These are phyloP conservation scores for Xanthostigma xanthostigma DNA, from an alignment of 2,888 invertebrate species.

Conservation along the genomic window DNA sequence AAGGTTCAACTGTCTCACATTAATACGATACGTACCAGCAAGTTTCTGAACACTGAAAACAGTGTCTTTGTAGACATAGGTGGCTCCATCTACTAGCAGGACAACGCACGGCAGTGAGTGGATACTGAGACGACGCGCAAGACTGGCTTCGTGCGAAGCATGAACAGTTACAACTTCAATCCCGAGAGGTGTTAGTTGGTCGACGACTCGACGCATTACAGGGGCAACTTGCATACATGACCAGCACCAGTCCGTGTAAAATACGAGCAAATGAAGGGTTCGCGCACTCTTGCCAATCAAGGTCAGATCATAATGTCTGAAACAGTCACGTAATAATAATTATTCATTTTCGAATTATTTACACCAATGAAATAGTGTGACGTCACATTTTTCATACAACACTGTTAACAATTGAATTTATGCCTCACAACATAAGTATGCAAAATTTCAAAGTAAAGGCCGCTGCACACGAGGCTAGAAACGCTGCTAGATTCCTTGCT, in stretches of 20 bases:
- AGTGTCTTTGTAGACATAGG: constrained; percentile 72
- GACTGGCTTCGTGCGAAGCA: constrained; percentile 62
- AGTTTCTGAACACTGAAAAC: constrained; percentile 64
- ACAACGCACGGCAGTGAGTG: constrained; percentile 70
- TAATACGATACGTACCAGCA: constrained; percentile 40
- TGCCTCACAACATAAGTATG: too few relatives aligned
- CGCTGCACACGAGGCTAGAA: too few relatives aligned
- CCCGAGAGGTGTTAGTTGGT: constrained; percentile 74
- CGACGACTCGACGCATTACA: constrained; percentile 69
- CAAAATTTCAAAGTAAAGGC: too few relatives aligned
- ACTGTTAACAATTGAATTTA: too few relatives aligned
- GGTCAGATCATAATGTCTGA: constrained; percentile 73
- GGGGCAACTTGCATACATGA: constrained; percentile 80
- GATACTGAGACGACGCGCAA: constrained; percentile 66
- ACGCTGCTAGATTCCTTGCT: too few relatives aligned
- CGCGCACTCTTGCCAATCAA: constrained; percentile 70
- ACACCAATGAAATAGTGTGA: too few relatives aligned
- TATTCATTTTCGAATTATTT: neutral
- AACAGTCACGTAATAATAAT: constrained; percentile 17
- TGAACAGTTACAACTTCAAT: constrained; percentile 71
- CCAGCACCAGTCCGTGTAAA: constrained; percentile 92
- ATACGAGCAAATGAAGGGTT: constrained; percentile 73
- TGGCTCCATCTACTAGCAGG: constrained; percentile 67
- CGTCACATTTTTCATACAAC: too few relatives aligned
- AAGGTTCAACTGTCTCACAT: neutral